Conservation (phyloP, 2,797 vertebrate species). For the Anas capensis region DNA sequence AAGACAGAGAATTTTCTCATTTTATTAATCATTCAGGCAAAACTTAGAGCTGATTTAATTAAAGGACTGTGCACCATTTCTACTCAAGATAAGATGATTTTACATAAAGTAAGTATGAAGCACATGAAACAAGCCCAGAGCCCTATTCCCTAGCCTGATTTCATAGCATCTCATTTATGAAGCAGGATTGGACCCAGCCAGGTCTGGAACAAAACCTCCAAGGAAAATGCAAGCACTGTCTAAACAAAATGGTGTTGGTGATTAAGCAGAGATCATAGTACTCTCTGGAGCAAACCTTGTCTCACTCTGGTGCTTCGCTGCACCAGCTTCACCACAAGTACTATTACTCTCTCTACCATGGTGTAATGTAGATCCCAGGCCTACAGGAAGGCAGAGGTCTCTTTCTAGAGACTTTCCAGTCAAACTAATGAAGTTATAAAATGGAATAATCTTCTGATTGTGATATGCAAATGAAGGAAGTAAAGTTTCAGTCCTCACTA, state of each 20-base stretch:
- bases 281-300: neutral
- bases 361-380: neutral
- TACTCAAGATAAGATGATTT: constrained; percentile 42
- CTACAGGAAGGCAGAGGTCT: neutral
- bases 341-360: neutral
- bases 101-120: constrained; percentile 19
- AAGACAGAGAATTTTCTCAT: constrained; percentile 42
- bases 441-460: neutral
- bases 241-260: neutral
- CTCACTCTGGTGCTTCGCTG: neutral
- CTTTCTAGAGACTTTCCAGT: neutral
- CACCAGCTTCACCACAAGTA: neutral
- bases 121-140: neutral
- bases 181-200: neutral
- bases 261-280: neutral
- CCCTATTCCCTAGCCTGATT: neutral
- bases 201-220: neutral
- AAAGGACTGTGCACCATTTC: constrained; percentile 50
- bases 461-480: neutral
- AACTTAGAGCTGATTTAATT: constrained; percentile 59
- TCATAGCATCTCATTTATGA: neutral
- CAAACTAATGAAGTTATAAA: neutral
- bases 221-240: neutral
- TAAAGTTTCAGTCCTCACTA: neutral
- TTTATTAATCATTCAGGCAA: constrained; percentile 68